Base-by-base conservation (phyloP, 2,113 vertebrate species). In the Lepisosteus osseus region DNA sequence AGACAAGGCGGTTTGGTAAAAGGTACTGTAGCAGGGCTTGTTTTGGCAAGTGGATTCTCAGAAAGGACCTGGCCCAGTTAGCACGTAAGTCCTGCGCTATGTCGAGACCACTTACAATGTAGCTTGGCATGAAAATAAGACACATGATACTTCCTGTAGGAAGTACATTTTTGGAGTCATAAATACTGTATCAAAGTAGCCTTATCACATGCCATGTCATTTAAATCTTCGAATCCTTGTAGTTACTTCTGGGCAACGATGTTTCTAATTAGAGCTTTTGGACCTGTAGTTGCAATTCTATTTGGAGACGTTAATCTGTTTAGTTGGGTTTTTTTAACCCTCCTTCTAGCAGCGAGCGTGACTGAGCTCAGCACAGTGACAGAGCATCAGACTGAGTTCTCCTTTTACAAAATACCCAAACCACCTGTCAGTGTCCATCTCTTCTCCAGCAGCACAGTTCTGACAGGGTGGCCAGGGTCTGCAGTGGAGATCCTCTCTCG, bases 221-320 rank as follows among this genome's bases (percentile, higher is more conserved):
- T 29, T 82, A 74, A 85, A 84, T 75, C 64, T 61, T 79, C 79
- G 1, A 9, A 51, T 78, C 83, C 64, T 43, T 2, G 9, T 45
- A 45, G 29, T 44, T 72, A 69, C 74, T 74, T 79, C 80, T 77
- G 72, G 78, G 72, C 75, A 65, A 75, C 76, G 62, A 67, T 54
- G 71, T 79, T 61, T 72, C 74, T 82, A 76, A 78, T 83, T 80
- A 83, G 74, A 80, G 74, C 56, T 72, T 68, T 61, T 77, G 74
- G 67, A 68, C 76, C 14, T 61, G 5, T 13, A 61, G 59, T 61
- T 65, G 67, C 68, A 66, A 15, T 69, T 73, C 77, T 86, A 75
- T 78, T 80, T 76, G 54, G 71, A 29, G 54, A 68, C 44, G 64
- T 62, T 61, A 54, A 77, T 64, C 67, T 65, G 62, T 65, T 76